Percentiles rank a stretch among this genome's conserved stretches.
Conservation (phyloP, 92 coral and sea anemone genomes). For the Epizoanthus illoricatus region DNA sequence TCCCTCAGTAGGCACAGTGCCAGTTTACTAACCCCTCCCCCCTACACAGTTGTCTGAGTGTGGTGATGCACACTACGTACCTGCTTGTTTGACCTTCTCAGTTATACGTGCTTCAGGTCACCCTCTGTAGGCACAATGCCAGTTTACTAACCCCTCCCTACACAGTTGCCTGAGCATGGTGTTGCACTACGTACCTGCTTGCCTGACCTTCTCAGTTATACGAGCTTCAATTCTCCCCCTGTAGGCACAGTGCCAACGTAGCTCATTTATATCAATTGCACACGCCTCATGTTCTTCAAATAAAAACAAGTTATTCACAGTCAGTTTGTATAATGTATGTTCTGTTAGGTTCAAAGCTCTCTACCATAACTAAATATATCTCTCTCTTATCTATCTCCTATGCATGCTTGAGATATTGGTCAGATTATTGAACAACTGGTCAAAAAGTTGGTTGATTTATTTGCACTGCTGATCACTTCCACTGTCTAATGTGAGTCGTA, state of each 20-base stretch:
- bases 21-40: conserved; percentile 23
- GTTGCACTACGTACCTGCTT: too few species aligned
- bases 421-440: too few species aligned
- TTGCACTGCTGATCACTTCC: too few species aligned
- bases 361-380: too few species aligned
- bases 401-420: too few species aligned
- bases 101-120: conserved; percentile 78
- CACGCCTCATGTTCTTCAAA: conserved; percentile 90
- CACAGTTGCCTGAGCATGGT: too few species aligned
- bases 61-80: conserved; percentile 41
- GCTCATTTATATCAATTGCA: conserved; percentile 92
- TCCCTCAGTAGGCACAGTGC: conserved; percentile 96
- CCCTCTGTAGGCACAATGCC: conserved; percentile 97
- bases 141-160: conserved; percentile 8
- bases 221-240: too few species aligned
- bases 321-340: not conserved
- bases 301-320: not conserved
- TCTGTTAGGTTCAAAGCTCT: not conserved
- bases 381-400: too few species aligned
- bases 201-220: too few species aligned
- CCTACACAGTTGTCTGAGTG: not conserved
- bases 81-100: conserved; percentile 90
- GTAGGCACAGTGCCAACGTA: too few species aligned
- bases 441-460: too few species aligned
- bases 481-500: too few species aligned